phyloP scores from a whole-genome alignment of 2,888 invertebrate genomes.

The Onthophagus sagittarius region DNA sequence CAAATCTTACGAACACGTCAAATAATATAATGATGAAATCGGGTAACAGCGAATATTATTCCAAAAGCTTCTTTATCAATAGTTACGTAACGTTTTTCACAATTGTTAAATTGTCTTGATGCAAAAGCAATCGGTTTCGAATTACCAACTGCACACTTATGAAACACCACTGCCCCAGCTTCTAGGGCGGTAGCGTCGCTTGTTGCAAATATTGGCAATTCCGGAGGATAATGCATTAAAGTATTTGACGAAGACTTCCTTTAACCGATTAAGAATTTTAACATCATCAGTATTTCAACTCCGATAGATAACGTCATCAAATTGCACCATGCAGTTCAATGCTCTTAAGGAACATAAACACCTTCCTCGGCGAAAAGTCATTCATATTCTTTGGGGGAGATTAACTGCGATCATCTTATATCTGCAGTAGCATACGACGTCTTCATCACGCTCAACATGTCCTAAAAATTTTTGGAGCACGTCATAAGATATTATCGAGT shows the following conservation, averaged over 20 bases:
- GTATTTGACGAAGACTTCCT: conserved; percentile 22
- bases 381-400: too few relatives aligned
- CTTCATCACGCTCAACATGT: too few relatives aligned
- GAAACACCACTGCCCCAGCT: conserved; percentile 22
- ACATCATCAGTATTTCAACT: too few relatives aligned
- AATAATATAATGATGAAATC: conserved; percentile 21
- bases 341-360: too few relatives aligned
- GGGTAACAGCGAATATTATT: conserved; percentile 5
- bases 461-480: too few relatives aligned
- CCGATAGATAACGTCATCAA: too few relatives aligned
- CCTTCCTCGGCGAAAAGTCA: too few relatives aligned
- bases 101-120: conserved; percentile 16
- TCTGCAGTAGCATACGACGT: too few relatives aligned
- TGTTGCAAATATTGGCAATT: conserved; percentile 17
- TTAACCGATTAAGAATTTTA: conserved; percentile 21
- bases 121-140: conserved; percentile 15
- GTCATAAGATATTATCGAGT: too few relatives aligned
- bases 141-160: conserved; percentile 12
- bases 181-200: conserved; percentile 21
- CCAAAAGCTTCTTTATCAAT: conserved; percentile 3
- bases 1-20: too few relatives aligned
- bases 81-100: conserved; percentile 12
- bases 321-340: too few relatives aligned
- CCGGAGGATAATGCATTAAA: conserved; percentile 23
- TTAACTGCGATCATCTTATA: too few relatives aligned